These are phyloP conservation scores for Hyles vespertilio DNA, from an alignment of 1,140 invertebrate genomes.

Conservation along the genomic window DNA sequence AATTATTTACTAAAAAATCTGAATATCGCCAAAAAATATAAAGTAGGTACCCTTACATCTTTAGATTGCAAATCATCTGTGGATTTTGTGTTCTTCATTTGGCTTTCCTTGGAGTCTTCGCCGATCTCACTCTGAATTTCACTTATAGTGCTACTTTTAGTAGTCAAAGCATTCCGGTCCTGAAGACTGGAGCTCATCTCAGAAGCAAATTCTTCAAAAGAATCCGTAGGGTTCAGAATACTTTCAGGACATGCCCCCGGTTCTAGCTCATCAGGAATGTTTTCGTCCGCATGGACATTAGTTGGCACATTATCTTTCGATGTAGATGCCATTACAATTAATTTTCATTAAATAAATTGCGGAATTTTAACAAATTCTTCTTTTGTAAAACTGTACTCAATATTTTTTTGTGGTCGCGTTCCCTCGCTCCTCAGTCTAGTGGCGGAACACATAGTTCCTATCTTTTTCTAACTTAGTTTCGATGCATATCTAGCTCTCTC, in stretches of 20 bases:
- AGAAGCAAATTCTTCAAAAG: conserved; percentile 82
- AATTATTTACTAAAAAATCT: no score
- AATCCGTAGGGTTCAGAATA: conserved; percentile 82
- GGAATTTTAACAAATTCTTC: no score
- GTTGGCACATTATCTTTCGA: conserved; percentile 43
- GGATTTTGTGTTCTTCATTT: conserved; percentile 51
- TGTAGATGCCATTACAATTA: conserved; percentile 52
- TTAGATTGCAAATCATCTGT: conserved; percentile 58
- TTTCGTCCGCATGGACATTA: conserved; percentile 24
- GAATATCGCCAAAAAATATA: no score
- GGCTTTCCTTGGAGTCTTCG: conserved; percentile 46
- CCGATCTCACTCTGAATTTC: conserved; percentile 76
- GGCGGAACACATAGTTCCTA: no score
- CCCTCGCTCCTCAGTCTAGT: no score
- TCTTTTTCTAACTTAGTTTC: no score
- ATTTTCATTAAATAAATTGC: conserved; percentile 7
- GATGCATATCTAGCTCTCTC: no score
- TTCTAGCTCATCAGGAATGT: conserved; percentile 40
- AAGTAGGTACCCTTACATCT: conserved; percentile 39
- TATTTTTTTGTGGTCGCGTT: no score
- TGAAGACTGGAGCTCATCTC: conserved; percentile 80
- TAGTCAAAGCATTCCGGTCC: conserved; percentile 64
- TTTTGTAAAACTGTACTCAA: no score
- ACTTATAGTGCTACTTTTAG: conserved; percentile 72
- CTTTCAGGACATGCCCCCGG: conserved; percentile 75